phyloP scores from a whole-genome alignment of 2,888 invertebrate species.

The Tetragnatha montana region DNA sequence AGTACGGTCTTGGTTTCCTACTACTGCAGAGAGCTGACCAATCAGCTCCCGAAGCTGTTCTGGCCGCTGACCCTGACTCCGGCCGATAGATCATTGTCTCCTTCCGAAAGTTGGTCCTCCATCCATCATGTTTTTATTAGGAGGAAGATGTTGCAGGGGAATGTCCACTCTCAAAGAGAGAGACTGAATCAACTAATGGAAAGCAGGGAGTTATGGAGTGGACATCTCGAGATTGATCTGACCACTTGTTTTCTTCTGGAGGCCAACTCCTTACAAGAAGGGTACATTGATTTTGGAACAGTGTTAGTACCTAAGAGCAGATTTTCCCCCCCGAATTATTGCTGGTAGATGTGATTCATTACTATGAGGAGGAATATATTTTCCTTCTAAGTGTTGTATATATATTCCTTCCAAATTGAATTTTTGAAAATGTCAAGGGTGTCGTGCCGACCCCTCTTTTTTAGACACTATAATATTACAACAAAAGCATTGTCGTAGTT shows the following conservation, averaged over 20 bases:
- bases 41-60: not conserved
- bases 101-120: conserved; percentile 21
- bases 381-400: no score
- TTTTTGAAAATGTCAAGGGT: no score
- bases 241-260: conserved; percentile 12
- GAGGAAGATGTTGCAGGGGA: conserved; percentile 12
- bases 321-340: no score
- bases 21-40: not conserved
- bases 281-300: not conserved
- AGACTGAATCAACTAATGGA: conserved; percentile 41
- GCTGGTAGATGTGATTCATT: no score
- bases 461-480: no score
- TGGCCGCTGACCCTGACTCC: conserved; percentile 35
- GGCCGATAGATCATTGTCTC: conserved; percentile 47
- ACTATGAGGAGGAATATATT: no score
- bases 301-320: not conserved
- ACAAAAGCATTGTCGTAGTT: no score
- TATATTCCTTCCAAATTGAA: no score
- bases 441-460: no score
- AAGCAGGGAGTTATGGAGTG: conserved; percentile 32
- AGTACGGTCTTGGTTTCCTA: no score
- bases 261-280: not conserved
- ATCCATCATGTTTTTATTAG: conserved; percentile 58
- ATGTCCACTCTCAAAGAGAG: conserved; percentile 27
- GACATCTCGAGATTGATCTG: conserved; percentile 28